These are phyloP conservation scores for Halcyon smyrnensis DNA, from an alignment of 2,797 vertebrate species.

Conservation along the genomic window DNA sequence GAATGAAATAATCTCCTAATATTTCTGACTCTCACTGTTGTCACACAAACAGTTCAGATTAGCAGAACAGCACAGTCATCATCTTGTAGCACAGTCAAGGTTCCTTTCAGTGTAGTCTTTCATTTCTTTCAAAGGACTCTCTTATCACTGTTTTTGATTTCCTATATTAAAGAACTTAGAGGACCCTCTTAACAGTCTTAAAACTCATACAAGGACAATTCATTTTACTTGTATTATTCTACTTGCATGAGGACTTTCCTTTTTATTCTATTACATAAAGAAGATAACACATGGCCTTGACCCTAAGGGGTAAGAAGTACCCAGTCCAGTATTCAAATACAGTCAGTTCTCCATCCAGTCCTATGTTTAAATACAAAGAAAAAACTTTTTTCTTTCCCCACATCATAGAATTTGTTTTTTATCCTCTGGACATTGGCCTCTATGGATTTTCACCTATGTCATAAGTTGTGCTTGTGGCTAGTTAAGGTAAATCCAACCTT, in stretches of 20 bases:
- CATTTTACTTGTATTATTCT: not conserved
- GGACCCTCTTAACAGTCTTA: not conserved
- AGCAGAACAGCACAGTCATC: not conserved
- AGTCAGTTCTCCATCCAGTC: not conserved
- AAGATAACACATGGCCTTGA: not conserved
- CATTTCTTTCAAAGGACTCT: not conserved
- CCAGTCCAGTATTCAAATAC: not conserved
- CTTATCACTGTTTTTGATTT: not conserved
- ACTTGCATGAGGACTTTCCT: not conserved
- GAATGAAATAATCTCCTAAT: slow-evolving; percentile 76
- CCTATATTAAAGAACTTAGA: not conserved
- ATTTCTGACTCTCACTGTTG: slow-evolving; percentile 39
- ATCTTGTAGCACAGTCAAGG: not conserved
- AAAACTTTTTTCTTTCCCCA: not conserved
- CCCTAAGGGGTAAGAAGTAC: not conserved
- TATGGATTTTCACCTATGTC: not conserved
- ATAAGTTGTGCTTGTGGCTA: not conserved
- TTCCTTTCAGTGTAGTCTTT: not conserved
- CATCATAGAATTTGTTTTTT: not conserved
- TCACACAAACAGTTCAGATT: slow-evolving; percentile 10
- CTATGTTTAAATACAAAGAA: not conserved
- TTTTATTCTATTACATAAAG: not conserved
- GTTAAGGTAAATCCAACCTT: not conserved
- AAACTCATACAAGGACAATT: not conserved
- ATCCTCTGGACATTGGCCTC: not conserved